Conservation (phyloP, 2,113 vertebrate genomes). For the Nibea coibor region DNA sequence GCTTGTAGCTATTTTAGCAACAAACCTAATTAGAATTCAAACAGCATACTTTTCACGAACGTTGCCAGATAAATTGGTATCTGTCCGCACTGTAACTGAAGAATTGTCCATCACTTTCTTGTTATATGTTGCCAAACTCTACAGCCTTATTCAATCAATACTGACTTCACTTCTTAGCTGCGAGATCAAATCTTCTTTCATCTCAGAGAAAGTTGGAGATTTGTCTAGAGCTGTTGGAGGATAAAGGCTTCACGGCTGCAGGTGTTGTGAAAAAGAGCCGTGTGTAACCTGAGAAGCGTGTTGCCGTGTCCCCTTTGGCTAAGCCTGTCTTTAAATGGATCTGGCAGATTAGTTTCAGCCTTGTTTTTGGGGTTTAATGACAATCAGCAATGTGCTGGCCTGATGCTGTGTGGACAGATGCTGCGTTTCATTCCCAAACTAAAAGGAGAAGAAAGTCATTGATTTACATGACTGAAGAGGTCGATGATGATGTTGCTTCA, state of each 20-base stretch:
- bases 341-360: slow-evolving; percentile 15
- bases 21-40: slow-evolving; percentile 5
- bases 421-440: slow-evolving; percentile 5
- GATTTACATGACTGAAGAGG: slow-evolving; percentile 3
- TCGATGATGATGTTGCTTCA: neutral
- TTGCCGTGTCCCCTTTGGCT: slow-evolving; percentile 28
- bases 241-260: slow-evolving; percentile 6
- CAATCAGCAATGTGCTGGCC: slow-evolving; percentile 15
- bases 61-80: slow-evolving; percentile 5
- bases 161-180: slow-evolving; percentile 18
- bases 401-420: neutral
- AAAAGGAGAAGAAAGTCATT: neutral
- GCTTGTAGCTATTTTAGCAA: slow-evolving; percentile 4
- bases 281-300: slow-evolving; percentile 29
- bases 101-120: slow-evolving; percentile 11
- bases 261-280: neutral
- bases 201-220: slow-evolving; percentile 16
- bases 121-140: slow-evolving; percentile 11
- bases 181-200: slow-evolving; percentile 26
- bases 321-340: slow-evolving; percentile 24
- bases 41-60: neutral
- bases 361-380: slow-evolving; percentile 35
- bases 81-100: neutral
- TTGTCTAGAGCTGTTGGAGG: slow-evolving; percentile 1
- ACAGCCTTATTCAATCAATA: slow-evolving; percentile 29